phyloP scores from a whole-genome alignment of 37 sponge, comb jelly and placozoan genomes.

The Chondrilla cf. caribensis region DNA sequence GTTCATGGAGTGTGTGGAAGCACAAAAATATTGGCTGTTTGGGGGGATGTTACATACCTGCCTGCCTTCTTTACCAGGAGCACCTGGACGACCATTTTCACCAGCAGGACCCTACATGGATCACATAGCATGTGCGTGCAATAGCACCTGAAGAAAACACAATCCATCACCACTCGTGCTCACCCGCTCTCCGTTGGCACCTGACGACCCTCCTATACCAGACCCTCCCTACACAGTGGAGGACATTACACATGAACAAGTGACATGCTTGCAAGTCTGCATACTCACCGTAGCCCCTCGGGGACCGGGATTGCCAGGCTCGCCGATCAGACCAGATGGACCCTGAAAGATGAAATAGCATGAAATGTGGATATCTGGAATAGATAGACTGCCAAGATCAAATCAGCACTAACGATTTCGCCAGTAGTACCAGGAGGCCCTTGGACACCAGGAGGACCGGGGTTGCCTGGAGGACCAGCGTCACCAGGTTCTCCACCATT shows the following conservation, averaged over 20 bases:
- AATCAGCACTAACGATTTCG: background rate
- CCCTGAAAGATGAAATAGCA: background rate
- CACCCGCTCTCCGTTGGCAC: constrained; percentile 5
- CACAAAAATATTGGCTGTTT: too few species aligned
- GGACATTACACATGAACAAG: background rate
- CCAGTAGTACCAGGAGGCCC: constrained; percentile 61
- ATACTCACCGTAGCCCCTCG: constrained; percentile 18
- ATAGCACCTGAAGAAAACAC: too few species aligned
- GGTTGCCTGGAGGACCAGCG: constrained; percentile 38
- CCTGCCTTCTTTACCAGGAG: constrained; percentile 25
- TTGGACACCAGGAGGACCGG: constrained; percentile 31
- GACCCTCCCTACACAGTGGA: background rate
- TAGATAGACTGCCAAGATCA: too few species aligned
- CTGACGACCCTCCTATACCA: background rate
- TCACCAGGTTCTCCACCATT: constrained; percentile 39
- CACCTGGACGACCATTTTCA: constrained; percentile 12
- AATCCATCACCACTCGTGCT: background rate
- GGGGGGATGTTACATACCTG: background rate
- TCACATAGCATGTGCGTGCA: too few species aligned
- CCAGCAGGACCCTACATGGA: background rate
- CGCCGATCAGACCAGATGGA: constrained; percentile 48
- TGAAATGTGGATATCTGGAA: background rate
- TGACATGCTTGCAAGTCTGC: too few species aligned
- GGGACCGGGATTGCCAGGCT: constrained; percentile 49
- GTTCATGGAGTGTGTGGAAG: too few species aligned